Evolutionary conservation across 2,888 invertebrate species (phyloP), one percentile per base, ranked within the genome.

Genomic region (Megalurothrips usitatus): DNA sequence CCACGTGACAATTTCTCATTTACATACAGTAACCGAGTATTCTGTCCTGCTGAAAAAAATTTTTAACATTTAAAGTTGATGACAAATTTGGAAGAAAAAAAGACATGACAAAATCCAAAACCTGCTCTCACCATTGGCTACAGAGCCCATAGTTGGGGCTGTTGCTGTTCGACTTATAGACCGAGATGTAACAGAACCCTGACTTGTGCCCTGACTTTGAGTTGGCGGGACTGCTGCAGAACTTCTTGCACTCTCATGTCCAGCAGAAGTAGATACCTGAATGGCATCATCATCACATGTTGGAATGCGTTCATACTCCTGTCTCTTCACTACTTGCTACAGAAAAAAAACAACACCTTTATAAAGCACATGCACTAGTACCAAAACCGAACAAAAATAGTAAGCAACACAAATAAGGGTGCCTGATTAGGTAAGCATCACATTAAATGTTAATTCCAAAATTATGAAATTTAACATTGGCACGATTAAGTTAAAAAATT

Each of bases 1-100:
- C 84, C 83, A 80, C 83, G 81, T 28, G 81, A 83, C 80, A 84
- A 79, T 81, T 85, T 85, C 80, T 85, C 85, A 82, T 85, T 85
- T 4, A 85, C 84, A 81, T 83, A 84, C n/a, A 85, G 83, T 49
- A 85, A 84, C 23, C 85, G 82, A 28, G 84, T 84, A 63, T 84
- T 84, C 63, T 34, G 78, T 79, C 34, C 28, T 52, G 79, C 58
- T 81, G n/a, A 28, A 6, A 80, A 49, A 34, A 47, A 63, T 80
- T 26, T 19, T 19, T 17, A 23, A 52, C 63, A 79, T 34, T 28
- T 12, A 75, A 43, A 26, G 79, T 63, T 58, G 78, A 80, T 81
- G 19, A 49, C 79, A 80, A 26, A 12, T n/a, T 75, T 75, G 82
- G 82, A 82, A 23, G 83, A 83, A 68, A 82, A 81, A 26, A 79